phyloP scores from a whole-genome alignment of 1,140 invertebrate genomes.

The Drosophila watanabei region DNA sequence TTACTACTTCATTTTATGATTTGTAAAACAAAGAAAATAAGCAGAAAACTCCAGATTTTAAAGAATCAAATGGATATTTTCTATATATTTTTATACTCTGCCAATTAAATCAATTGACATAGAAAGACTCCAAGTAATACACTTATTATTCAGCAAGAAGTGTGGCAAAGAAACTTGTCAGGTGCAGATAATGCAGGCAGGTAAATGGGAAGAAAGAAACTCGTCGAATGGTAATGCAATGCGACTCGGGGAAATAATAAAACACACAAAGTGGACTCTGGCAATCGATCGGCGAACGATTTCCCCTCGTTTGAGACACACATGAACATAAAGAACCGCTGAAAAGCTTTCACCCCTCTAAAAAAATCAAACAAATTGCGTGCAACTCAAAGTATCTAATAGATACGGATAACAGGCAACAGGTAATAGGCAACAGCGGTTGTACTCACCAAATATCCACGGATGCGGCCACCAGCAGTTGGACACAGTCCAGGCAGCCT shows the following conservation, averaged over 20 bases:
- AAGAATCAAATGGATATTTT: neutral
- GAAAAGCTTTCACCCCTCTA: conserved; percentile 40
- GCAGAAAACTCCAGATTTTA: neutral
- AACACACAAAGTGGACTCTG: conserved; percentile 19
- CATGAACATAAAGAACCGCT: conserved; percentile 35
- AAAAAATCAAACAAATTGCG: conserved; percentile 10
- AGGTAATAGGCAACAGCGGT: neutral
- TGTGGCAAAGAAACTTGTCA: conserved; percentile 6
- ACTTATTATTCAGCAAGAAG: conserved; percentile 1
- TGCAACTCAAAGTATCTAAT: neutral
- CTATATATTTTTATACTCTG: neutral
- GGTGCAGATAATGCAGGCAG: conserved; percentile 18
- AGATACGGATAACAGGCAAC: neutral
- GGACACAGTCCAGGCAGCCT: conserved; percentile 93
- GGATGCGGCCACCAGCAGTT: conserved; percentile 91
- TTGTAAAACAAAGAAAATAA: neutral
- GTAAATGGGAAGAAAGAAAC: conserved; percentile 26
- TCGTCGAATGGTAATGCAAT: conserved; percentile 25
- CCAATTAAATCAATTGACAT: conserved; percentile 1
- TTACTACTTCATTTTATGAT: neutral
- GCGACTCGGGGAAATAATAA: conserved; percentile 38
- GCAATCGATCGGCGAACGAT: conserved; percentile 28
- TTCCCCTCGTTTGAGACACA: conserved; percentile 18
- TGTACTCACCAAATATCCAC: conserved; percentile 91
- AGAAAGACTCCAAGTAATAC: neutral